A percentile compares a stretch with the other conserved stretches of the same genome.
Evolutionary conservation across 2,113 vertebrate species (phyloP).

Genomic region (Haliaeetus leucogaster): DNA sequence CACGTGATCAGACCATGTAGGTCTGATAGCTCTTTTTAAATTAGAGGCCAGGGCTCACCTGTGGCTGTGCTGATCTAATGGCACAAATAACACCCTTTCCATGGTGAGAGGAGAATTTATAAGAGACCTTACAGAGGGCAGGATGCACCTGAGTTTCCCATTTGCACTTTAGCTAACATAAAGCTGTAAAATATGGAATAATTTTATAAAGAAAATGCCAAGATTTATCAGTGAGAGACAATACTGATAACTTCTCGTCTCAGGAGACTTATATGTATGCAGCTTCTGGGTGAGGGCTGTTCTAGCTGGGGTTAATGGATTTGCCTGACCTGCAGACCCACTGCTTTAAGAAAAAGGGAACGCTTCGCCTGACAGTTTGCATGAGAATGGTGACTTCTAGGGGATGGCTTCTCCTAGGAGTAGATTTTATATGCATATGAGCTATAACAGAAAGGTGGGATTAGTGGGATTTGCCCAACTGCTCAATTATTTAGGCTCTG

Average conservation of each 20-base stretch:
- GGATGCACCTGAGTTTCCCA: not conserved
- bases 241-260: not conserved
- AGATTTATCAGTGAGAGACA: not conserved
- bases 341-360: not conserved
- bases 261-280: not conserved
- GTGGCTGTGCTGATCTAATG: not conserved
- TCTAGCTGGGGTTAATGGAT: not conserved
- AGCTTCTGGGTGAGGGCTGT: not conserved
- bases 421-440: not conserved
- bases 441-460: not conserved
- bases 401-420: not conserved
- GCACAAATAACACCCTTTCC: not conserved
- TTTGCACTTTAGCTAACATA: not conserved
- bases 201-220: not conserved
- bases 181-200: not conserved
- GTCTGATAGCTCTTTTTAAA: not conserved
- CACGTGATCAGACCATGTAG: accelerated
- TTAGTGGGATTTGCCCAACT: not conserved
- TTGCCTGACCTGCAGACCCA: not conserved
- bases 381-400: not conserved
- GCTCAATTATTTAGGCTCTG: not conserved
- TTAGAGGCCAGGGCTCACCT: not conserved
- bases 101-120: not conserved
- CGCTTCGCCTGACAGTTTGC: not conserved
- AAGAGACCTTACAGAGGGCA: not conserved